Evolutionary conservation across 2,797 vertebrate genomes (phyloP).

Genomic region (Tamandua tetradactyla): DNA sequence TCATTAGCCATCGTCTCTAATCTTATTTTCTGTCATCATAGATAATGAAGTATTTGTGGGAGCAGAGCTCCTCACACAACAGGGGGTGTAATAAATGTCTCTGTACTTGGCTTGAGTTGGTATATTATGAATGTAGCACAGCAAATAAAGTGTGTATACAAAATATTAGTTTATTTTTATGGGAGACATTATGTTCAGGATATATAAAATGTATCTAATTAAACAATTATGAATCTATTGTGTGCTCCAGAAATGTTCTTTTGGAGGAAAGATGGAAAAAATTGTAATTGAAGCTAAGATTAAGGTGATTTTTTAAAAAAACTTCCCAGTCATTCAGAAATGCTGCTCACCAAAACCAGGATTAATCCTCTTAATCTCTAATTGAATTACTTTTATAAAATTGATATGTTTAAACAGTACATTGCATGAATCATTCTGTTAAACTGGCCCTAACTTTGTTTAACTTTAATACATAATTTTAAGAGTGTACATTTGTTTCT

Average conservation of each 20-base stretch:
- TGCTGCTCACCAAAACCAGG: background rate
- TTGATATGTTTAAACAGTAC: background rate
- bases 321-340: constrained; percentile 16
- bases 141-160: constrained; percentile 72
- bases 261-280: constrained; percentile 24
- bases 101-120: constrained; percentile 61
- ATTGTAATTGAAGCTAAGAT: constrained; percentile 7
- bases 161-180: constrained; percentile 73
- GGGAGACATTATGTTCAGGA: constrained; percentile 73
- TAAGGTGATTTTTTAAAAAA: constrained; percentile 6
- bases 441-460: background rate
- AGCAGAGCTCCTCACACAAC: constrained; percentile 29
- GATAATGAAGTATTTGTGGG: constrained; percentile 33
- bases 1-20: constrained; percentile 62
- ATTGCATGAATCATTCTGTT: constrained; percentile 27
- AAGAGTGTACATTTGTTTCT: background rate
- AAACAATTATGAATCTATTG: constrained; percentile 72
- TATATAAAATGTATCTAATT: constrained; percentile 75
- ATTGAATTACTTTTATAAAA: constrained; percentile 50
- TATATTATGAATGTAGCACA: constrained; percentile 61
- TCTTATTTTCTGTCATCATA: constrained; percentile 61
- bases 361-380: constrained; percentile 9
- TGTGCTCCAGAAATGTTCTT: constrained; percentile 73
- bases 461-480: background rate
- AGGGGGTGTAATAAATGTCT: constrained; percentile 50